Evolutionary conservation across 2,888 invertebrate species (phyloP).

Genomic region (Suillia variegata): DNA sequence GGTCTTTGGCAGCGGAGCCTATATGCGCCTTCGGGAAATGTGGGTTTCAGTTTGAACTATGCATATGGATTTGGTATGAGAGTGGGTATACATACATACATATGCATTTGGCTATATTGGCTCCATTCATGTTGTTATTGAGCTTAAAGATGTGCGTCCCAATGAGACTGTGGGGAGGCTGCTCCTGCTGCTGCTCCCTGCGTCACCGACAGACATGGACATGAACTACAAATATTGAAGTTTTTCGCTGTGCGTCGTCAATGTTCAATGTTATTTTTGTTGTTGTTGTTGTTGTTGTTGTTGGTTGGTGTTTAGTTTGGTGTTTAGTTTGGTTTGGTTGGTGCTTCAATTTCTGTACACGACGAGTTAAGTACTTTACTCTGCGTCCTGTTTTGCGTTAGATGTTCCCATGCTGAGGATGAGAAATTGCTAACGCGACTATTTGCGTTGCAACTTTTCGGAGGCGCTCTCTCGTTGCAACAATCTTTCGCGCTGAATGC

Average conservation of each 20-base stretch:
- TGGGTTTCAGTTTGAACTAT: too few species aligned
- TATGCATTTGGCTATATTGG: too few species aligned
- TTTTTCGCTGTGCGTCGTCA: not conserved
- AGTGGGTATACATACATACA: not conserved
- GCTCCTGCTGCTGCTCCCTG: not conserved
- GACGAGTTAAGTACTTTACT: not conserved
- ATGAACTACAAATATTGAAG: not conserved
- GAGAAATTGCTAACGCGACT: not conserved
- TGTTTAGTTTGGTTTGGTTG: not conserved
- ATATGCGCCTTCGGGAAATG: not conserved
- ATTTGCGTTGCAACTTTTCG: not conserved
- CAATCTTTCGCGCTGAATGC: too few species aligned
- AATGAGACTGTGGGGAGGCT: not conserved
- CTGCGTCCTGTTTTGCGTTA: not conserved
- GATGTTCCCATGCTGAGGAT: not conserved
- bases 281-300: too few species aligned
- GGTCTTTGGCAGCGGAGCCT: not conserved
- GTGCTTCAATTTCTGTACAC: not conserved
- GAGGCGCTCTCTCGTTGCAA: not conserved
- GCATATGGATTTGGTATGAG: not conserved
- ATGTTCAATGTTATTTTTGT: too few species aligned
- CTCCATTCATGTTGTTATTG: not conserved
- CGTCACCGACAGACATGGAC: too few species aligned
- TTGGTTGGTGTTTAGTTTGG: too few species aligned
- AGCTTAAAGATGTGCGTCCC: constrained; percentile 1